phyloP scores from a whole-genome alignment of 2,888 invertebrate species.

The Hirtodrosophila trivittata region DNA sequence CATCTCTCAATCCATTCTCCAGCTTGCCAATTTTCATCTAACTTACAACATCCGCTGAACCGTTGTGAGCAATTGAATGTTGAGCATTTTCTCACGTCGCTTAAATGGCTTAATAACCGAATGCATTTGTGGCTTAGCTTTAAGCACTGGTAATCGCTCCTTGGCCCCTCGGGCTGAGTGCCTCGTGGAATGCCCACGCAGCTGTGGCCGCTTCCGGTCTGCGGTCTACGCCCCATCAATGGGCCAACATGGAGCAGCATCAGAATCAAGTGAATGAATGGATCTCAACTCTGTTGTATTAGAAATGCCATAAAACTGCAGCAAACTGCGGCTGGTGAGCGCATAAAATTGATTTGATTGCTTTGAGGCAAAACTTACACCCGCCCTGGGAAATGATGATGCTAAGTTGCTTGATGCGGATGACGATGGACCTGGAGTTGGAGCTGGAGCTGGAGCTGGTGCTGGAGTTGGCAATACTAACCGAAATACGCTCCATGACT shows the following conservation, averaged over 20 bases:
- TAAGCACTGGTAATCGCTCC: conserved; percentile 63
- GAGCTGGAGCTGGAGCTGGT: not conserved
- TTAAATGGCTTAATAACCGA: conserved; percentile 76
- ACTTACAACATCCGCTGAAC: conserved; percentile 59
- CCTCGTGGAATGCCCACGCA: conserved; percentile 55
- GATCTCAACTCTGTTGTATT: conserved; percentile 52
- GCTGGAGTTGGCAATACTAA: conserved; percentile 34
- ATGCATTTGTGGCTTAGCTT: conserved; percentile 76
- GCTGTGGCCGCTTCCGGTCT: conserved; percentile 69
- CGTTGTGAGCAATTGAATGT: conserved; percentile 48
- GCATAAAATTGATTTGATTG: conserved; percentile 76
- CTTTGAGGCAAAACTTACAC: conserved; percentile 49
- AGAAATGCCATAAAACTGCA: conserved; percentile 72
- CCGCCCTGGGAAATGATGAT: conserved; percentile 40
- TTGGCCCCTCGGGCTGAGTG: conserved; percentile 9
- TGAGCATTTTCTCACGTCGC: conserved; percentile 76
- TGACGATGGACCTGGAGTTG: conserved; percentile 12
- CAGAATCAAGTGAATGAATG: conserved; percentile 53
- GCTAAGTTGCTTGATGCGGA: conserved; percentile 5
- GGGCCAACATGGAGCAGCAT: conserved; percentile 28
- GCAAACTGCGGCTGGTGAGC: conserved; percentile 47
- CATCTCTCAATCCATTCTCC: conserved; percentile 4
- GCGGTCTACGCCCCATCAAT: conserved; percentile 67
- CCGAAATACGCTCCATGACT: conserved; percentile 55
- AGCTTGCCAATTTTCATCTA: conserved; percentile 43